Conservation (phyloP, 2,888 invertebrate species). For the Tupiocoris notatus region DNA sequence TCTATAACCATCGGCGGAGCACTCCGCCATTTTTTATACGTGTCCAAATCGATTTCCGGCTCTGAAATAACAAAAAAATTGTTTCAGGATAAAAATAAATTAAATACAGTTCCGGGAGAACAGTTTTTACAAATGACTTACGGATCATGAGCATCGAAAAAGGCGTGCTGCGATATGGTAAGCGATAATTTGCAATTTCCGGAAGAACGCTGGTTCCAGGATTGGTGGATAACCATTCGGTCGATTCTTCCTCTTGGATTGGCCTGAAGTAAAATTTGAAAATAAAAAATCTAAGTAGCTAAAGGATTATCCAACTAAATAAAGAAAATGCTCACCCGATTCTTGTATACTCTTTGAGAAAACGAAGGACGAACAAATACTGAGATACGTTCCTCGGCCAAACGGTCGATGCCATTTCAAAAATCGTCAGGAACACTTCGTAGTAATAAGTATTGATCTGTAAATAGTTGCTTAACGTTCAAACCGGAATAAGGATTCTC, state of each 20-base stretch:
- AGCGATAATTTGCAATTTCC: conserved; percentile 56
- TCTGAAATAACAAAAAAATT: conserved; percentile 45
- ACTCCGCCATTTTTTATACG: conserved; percentile 57
- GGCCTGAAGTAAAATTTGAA: no score
- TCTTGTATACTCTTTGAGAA: conserved; percentile 22
- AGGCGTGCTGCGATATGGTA: conserved; percentile 56
- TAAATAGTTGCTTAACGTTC: conserved; percentile 46
- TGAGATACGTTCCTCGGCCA: neutral
- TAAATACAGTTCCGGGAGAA: no score
- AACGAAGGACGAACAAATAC: conserved; percentile 4
- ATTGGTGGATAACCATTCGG: conserved; percentile 56
- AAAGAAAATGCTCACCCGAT: conserved; percentile 15
- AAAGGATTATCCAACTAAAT: neutral
- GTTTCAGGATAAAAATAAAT: no score
- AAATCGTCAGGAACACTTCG: conserved; percentile 57
- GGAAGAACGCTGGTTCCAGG: conserved; percentile 56
- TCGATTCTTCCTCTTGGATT: conserved; percentile 56
- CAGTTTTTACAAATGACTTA: no score
- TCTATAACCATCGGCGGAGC: conserved; percentile 34
- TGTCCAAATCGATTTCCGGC: conserved; percentile 57
- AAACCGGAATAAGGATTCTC: no score
- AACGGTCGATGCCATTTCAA: conserved; percentile 51
- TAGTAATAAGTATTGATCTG: conserved; percentile 59
- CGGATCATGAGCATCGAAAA: conserved; percentile 50
- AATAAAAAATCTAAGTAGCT: neutral